A percentile compares a stretch with the other conserved stretches of the same genome.
phyloP scores from a whole-genome alignment of 2,113 vertebrate genomes.

The Sus scrofa region DNA sequence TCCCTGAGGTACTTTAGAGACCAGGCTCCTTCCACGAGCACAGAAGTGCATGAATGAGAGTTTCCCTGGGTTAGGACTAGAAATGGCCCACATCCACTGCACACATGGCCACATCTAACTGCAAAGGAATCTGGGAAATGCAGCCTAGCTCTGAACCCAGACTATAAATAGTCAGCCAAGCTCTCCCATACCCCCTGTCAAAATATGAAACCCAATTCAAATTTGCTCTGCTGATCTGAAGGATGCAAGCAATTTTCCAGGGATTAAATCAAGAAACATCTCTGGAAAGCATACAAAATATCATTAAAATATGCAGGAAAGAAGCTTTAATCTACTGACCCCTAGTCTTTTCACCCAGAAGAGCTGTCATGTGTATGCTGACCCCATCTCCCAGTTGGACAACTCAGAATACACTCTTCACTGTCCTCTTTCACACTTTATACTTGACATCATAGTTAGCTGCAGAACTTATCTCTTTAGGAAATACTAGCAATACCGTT shows the following conservation, averaged over 20 bases:
- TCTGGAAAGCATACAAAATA: not conserved
- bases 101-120: not conserved
- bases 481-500: constrained; percentile 55
- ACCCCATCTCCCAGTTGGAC: not conserved
- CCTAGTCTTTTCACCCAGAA: constrained; percentile 44
- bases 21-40: not conserved
- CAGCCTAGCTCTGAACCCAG: not conserved
- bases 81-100: not conserved
- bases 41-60: not conserved
- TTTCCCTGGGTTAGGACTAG: not conserved
- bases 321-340: not conserved
- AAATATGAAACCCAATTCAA: constrained; percentile 52
- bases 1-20: not conserved
- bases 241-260: constrained; percentile 48
- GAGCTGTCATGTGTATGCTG: not conserved
- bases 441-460: constrained; percentile 61
- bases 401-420: constrained; percentile 22
- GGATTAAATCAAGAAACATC: constrained; percentile 41
- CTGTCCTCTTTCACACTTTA: constrained; percentile 46
- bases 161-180: not conserved
- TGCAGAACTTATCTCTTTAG: constrained; percentile 63
- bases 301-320: not conserved
- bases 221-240: constrained; percentile 21
- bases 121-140: constrained; percentile 2
- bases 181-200: not conserved